These are phyloP conservation scores for Bugulina stolonifera DNA, from an alignment of 2,888 invertebrate species.

Conservation along the genomic window DNA sequence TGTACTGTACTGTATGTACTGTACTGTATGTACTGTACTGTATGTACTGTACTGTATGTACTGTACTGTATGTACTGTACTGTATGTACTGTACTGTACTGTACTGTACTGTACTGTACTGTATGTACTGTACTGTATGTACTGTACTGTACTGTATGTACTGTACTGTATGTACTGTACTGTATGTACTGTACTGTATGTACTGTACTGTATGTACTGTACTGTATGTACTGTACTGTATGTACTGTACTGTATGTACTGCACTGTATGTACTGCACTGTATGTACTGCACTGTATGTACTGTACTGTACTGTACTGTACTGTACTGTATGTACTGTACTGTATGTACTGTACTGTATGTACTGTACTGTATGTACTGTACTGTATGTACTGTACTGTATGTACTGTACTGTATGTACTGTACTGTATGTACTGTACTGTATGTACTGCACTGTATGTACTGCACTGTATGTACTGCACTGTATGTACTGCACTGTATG, in stretches of 20 bases:
- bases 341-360: not conserved
- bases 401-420: not conserved
- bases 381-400: not conserved
- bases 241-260: not conserved
- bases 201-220: not conserved
- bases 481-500: constrained; percentile 1
- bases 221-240: not conserved
- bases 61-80: too few species aligned
- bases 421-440: not conserved
- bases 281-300: not conserved
- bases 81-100: too few species aligned
- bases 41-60: too few species aligned
- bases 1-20: too few species aligned
- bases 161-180: not conserved
- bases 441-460: constrained; percentile 4
- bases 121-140: constrained; percentile 8
- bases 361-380: not conserved
- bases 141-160: not conserved
- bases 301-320: not conserved
- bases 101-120: not conserved
- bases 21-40: too few species aligned
- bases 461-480: not conserved
- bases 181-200: not conserved
- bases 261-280: not conserved
- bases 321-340: not conserved